phyloP scores from a whole-genome alignment of 2,888 invertebrate species.

The Himalopsyche kuldschensis region DNA sequence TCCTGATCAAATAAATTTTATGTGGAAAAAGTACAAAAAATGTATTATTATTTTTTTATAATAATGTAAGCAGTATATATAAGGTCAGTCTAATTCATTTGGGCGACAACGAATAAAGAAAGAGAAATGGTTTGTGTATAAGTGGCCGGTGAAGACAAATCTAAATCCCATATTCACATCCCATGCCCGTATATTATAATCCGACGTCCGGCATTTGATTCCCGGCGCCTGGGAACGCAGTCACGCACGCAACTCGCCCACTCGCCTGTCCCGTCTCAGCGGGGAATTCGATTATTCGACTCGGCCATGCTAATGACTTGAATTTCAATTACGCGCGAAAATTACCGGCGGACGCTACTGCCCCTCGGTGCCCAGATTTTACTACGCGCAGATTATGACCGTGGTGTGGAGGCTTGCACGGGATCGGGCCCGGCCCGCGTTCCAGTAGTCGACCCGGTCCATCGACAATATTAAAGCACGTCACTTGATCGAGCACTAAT shows the following conservation, averaged over 20 bases:
- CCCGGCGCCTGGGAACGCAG: not conserved
- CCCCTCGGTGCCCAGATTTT: not conserved
- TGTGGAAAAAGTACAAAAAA: too few species aligned
- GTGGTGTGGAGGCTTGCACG: not conserved
- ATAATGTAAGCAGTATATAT: too few species aligned
- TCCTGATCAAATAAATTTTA: too few species aligned
- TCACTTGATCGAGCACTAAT: too few species aligned
- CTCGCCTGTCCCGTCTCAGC: conserved; percentile 20
- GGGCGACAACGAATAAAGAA: too few species aligned
- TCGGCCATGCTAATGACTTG: conserved; percentile 66
- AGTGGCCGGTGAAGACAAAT: too few species aligned
- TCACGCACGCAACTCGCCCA: not conserved
- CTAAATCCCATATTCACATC: not conserved
- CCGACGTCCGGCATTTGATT: not conserved
- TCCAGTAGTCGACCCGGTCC: not conserved
- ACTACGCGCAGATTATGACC: not conserved
- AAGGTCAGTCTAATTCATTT: too few species aligned
- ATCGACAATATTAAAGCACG: not conserved
- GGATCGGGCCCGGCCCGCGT: not conserved
- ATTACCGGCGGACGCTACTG: not conserved
- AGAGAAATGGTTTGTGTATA: too few species aligned
- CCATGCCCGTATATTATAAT: not conserved
- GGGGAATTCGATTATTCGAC: conserved; percentile 58
- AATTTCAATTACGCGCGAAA: conserved; percentile 63
- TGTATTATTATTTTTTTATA: too few species aligned